These are phyloP conservation scores for Eretmochelys imbricata DNA, from an alignment of 2,113 vertebrate genomes.

Conservation along the genomic window DNA sequence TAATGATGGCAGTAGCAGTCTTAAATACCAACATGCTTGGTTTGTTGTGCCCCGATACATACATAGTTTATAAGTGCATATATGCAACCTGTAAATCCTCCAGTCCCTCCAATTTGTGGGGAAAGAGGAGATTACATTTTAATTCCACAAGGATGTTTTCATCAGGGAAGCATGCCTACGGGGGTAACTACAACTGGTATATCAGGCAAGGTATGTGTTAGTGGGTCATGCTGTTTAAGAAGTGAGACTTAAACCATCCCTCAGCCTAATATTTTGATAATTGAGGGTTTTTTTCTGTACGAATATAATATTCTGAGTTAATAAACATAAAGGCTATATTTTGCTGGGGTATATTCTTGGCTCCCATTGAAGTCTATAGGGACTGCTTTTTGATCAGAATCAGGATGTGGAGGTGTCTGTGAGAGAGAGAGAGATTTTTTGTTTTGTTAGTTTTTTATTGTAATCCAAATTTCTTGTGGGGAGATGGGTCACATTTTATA, in stretches of 20 bases:
- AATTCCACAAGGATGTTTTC: conserved; percentile 22
- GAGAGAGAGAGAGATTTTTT: background rate
- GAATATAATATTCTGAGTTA: conserved; percentile 2
- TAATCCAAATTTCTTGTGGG: conserved; percentile 49
- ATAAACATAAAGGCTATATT: background rate
- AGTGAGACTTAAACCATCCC: background rate
- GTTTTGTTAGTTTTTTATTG: conserved; percentile 54
- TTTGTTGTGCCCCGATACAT: conserved; percentile 7
- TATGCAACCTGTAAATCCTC: background rate
- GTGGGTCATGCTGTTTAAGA: accelerated
- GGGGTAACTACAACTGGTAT: background rate
- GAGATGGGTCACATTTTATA: conserved; percentile 54
- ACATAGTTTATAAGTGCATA: background rate
- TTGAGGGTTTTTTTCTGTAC: background rate
- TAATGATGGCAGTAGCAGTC: background rate
- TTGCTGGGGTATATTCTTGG: background rate
- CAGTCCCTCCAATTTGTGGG: background rate
- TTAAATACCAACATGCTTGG: background rate
- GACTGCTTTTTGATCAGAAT: conserved; percentile 35
- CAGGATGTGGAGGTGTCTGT: background rate
- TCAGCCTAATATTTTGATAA: background rate
- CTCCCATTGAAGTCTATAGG: background rate
- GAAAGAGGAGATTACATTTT: conserved; percentile 8
- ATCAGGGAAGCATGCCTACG: background rate
- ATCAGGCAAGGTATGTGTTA: background rate